A percentile compares a stretch with the other conserved stretches of the same genome.
These are phyloP conservation scores for Galagoides demidoff DNA, from an alignment of 2,797 vertebrate species.

Conservation along the genomic window DNA sequence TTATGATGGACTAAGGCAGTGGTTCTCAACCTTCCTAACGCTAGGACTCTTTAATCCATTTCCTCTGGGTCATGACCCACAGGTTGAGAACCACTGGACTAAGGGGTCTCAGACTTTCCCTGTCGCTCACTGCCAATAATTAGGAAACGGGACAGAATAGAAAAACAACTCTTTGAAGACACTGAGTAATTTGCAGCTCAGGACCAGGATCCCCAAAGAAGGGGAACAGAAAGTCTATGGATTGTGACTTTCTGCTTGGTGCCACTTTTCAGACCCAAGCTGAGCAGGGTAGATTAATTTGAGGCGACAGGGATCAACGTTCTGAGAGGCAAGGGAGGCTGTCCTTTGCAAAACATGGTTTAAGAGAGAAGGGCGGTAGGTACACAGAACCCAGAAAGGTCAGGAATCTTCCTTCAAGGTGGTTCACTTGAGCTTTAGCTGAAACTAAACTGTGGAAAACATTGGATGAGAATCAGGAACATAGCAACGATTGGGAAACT, in stretches of 20 bases:
- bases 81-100: background rate
- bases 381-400: background rate
- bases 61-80: too few relatives aligned
- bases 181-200: background rate
- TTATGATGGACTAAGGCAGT: background rate
- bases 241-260: background rate
- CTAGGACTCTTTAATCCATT: too few relatives aligned
- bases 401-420: background rate
- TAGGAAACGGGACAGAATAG: background rate
- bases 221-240: background rate
- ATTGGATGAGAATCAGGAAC: background rate
- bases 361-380: background rate
- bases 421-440: background rate
- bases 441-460: background rate
- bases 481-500: background rate
- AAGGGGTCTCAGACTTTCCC: background rate
- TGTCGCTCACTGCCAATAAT: background rate
- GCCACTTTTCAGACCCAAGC: background rate
- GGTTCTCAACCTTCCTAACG: too few relatives aligned
- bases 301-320: background rate
- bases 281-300: background rate
- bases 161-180: background rate
- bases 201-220: background rate
- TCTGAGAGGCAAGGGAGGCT: background rate
- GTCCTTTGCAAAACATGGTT: background rate